Evolutionary conservation across 2,888 invertebrate genomes (phyloP), one percentile per base, ranked within the genome.

Genomic region (Himalopsyche tibetana): DNA sequence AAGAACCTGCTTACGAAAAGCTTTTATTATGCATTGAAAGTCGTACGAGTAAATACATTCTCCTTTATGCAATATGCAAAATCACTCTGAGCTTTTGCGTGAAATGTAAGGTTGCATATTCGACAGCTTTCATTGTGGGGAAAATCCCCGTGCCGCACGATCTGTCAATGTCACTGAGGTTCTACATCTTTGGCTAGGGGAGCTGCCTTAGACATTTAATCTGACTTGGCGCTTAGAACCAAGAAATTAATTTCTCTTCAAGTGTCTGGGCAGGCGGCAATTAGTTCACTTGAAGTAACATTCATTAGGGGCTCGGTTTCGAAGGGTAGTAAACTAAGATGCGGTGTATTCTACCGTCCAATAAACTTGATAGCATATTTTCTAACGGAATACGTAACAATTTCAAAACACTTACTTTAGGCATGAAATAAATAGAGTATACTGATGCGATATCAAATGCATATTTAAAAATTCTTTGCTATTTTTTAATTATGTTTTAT

Each of bases 161-260:
- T 85, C 80, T 80, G 80, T 83, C 83, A 81, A 83, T 55, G 19
- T 36, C 80, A 28, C 82, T 40, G 55, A 17, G 51, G 45, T 40
- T 74, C 55, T 19, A 69, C 84, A 55, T 81, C 79, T 80, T 63
- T 83, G 38, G 36, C 82, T 55, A 38, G 74, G 36, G 55, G 42
- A 42, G 38, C 45, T 56, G 82, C 86, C 86, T 79, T 69, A 82
- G 82, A 74, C 87, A 85, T 87, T 87, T 83, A 87, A 85, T 87
- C 82, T 45, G 63, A 69, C 84, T 82, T 51, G 63, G 19, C 38
- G 51, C 56, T 82, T 42, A 69, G 51, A 85, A 63, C 80, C 80
- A n/a, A 81, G 83, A 83, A 83, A 85, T 86, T 86, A 84, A 84
- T 86, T 82, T 82, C 80, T 84, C 80, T 63, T 42, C 74, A 45